Conservation (phyloP, 2,888 invertebrate species). For the Cosmorhoe ocellata region DNA sequence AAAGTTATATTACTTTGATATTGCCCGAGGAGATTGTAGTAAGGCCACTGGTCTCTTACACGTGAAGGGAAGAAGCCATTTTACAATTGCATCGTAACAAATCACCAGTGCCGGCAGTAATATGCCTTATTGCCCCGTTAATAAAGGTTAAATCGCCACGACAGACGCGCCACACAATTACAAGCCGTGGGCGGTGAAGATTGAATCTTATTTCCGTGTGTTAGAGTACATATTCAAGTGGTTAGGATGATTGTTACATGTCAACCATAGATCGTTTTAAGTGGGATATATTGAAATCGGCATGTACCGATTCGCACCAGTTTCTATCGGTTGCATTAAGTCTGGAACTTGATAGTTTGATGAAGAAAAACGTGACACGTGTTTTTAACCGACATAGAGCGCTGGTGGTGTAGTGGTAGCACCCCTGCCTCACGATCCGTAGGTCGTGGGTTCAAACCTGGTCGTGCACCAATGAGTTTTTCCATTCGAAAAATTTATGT, state of each 20-base stretch:
- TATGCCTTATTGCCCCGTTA: conserved; percentile 37
- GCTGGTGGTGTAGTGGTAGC: too few relatives aligned
- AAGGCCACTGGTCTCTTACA: conserved; percentile 32
- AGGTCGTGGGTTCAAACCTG: too few relatives aligned
- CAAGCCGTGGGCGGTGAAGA: conserved; percentile 2
- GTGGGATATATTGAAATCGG: conserved; percentile 60
- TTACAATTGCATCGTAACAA: conserved; percentile 49
- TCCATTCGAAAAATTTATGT: too few relatives aligned
- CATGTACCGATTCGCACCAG: conserved; percentile 50
- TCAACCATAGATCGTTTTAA: conserved; percentile 41
- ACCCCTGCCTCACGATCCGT: too few relatives aligned
- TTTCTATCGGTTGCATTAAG: conserved; percentile 19
- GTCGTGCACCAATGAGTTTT: too few relatives aligned
- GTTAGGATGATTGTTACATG: conserved; percentile 14
- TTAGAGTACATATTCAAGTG: conserved; percentile 11
- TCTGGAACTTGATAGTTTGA: neutral
- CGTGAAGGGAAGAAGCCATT: conserved; percentile 58
- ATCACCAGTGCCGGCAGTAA: conserved; percentile 40
- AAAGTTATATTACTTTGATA: too few relatives aligned
- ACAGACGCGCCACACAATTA: neutral
- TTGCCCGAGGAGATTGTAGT: too few relatives aligned
- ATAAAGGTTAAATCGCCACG: conserved; percentile 24
- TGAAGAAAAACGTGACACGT: neutral
- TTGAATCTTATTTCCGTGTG: conserved; percentile 6
- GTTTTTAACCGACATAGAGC: neutral